Evolutionary conservation across 2,888 invertebrate genomes (phyloP).

Genomic region (Pilophorus perplexus): DNA sequence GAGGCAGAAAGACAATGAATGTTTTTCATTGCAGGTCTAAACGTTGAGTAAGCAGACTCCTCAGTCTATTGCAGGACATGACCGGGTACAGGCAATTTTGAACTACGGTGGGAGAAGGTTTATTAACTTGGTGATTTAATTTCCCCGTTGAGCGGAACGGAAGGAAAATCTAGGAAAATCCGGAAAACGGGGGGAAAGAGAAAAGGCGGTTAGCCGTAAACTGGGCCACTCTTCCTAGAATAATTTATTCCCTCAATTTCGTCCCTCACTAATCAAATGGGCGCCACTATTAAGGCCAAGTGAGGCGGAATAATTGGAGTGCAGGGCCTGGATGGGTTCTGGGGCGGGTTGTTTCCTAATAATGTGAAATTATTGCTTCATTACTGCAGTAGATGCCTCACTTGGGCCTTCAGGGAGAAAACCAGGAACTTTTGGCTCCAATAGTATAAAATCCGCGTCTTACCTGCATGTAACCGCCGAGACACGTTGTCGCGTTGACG

Average conservation of each 20-base stretch:
- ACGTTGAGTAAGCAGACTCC: too few relatives aligned
- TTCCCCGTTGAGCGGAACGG: constrained; percentile 8
- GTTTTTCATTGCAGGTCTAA: too few relatives aligned
- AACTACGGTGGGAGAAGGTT: too few relatives aligned
- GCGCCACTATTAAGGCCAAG: neutral
- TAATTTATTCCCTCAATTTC: constrained; percentile 30
- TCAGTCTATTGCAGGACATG: too few relatives aligned
- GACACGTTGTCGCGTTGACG: constrained; percentile 82
- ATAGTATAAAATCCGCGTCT: too few relatives aligned
- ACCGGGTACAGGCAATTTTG: too few relatives aligned
- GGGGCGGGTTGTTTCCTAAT: neutral
- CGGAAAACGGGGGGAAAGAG: neutral
- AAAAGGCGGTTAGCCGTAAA: constrained; percentile 21
- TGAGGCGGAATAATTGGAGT: constrained; percentile 12
- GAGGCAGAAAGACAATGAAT: too few relatives aligned
- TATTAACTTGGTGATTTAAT: constrained; percentile 22
- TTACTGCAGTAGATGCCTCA: neutral
- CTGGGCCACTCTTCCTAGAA: constrained; percentile 7
- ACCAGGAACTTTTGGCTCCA: neutral
- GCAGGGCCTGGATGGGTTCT: too few relatives aligned
- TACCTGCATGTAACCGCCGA: constrained; percentile 87
- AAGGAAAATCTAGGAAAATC: constrained; percentile 24
- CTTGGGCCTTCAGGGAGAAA: neutral
- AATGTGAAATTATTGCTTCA: constrained; percentile 22
- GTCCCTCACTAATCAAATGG: constrained; percentile 25